Evolutionary conservation across 2,113 vertebrate species (phyloP), one percentile per base, ranked within the genome.

Genomic region (Zingel zingel): DNA sequence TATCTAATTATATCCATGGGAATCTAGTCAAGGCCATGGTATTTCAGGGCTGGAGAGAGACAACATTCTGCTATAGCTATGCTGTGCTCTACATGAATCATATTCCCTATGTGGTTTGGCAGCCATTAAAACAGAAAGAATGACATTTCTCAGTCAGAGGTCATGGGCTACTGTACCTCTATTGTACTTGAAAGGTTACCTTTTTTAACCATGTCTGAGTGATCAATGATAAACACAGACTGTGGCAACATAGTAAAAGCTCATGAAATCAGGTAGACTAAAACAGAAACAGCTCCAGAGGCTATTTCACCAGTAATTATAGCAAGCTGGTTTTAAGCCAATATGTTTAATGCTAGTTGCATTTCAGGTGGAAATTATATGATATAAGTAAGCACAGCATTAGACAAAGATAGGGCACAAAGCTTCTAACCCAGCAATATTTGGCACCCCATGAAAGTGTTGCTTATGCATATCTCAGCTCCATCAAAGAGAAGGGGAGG

Each of bases 391-490:
- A 89, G 86, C 66, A 70, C 54, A 80, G 77, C 59, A 72, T 76
- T 65, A 72, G 79, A 73, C 76, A 69, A 58, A 85, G 75, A 89
- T 81, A 83, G 83, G 88, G 50, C 75, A 83, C 57, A 30, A 13
- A 79, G 76, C 80, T 72, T 81, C 84, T 79, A 90, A 85, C 70
- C 77, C 59, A 70, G 78, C 65, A 78, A 77, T 88, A 86, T 83
- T 92, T 94, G 91, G 90, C 90, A 87, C 83, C 81, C 75, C 75
- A 88, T 88, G 88, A 94, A 94, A 94, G 91, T 92, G 90, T 91
- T 91, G 84, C 87, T 87, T 92, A 92, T 94, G 94, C 93, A 94
- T 94, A 93, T 93, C 94, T 94, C 94, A 88, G 85, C 82, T 84
- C 84, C 84, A 91, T 91, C 93, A 94, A 91, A 86, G 88, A 77